phyloP scores from a whole-genome alignment of 2,888 invertebrate species.

The Papilio elwesi region DNA sequence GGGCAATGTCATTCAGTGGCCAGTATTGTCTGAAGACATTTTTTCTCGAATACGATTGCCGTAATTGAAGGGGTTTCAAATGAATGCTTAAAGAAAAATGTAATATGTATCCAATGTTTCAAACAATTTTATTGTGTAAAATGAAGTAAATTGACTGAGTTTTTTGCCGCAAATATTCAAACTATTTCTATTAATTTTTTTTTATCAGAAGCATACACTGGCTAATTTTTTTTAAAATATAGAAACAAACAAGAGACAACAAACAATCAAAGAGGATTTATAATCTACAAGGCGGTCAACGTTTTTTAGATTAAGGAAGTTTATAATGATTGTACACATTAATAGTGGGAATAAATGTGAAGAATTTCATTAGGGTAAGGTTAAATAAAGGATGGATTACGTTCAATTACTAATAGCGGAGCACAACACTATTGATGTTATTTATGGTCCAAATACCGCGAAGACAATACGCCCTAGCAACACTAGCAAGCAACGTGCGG shows the following conservation, averaged over 20 bases:
- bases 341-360: conserved; percentile 43
- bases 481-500: conserved; percentile 47
- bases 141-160: too few species aligned
- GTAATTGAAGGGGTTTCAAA: neutral
- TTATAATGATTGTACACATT: neutral
- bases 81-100: neutral
- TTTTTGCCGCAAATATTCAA: too few species aligned
- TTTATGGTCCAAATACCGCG: conserved; percentile 67
- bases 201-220: too few species aligned
- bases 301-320: neutral
- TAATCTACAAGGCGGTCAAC: too few species aligned
- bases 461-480: conserved; percentile 61
- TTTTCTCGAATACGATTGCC: conserved; percentile 10
- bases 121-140: too few species aligned
- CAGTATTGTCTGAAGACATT: conserved; percentile 26
- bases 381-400: conserved; percentile 65
- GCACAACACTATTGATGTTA: conserved; percentile 70
- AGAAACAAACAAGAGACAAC: too few species aligned
- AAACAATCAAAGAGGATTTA: too few species aligned
- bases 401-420: conserved; percentile 64
- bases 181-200: too few species aligned
- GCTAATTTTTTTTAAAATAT: too few species aligned
- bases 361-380: conserved; percentile 64
- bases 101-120: too few species aligned
- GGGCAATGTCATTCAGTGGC: conserved; percentile 10